Evolutionary conservation across 2,888 invertebrate genomes (phyloP), one percentile per base, ranked within the genome.

Genomic region (Pyrrhia umbra): DNA sequence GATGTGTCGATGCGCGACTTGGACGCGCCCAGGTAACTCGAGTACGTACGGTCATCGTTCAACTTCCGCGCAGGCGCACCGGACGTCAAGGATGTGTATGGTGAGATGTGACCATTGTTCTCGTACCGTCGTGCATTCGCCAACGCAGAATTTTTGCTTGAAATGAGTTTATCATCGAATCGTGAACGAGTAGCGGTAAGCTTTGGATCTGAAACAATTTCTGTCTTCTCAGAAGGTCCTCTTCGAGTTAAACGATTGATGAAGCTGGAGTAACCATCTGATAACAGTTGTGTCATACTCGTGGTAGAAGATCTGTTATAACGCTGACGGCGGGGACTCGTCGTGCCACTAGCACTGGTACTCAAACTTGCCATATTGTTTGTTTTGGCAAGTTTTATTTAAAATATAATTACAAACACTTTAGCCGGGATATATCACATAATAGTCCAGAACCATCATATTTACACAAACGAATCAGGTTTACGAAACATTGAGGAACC

Each of bases 181-280:
- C 93, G 90, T 47, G 88, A 85, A 47, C 93, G 88, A 15, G 88
- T 84, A 18, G 89, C 71, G 27, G 85, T 82, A 39, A 93, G 80
- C 65, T 94, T 94, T 9, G 88, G 77, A 61, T 94, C 92, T 39
- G 88, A 80, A 57, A 87, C 73, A 68, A 92, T 90, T 85, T 96
- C 96, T 77, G 93, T 92, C 90, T 96, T 96, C 91, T 96, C 96
- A 52, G 97, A 97, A 40, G 97, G 97, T 50, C 97, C 97, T 69
- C 98, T 96, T 73, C 97, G 96, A 34, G 97, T 97, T 83, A 98
- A 95, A 77, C 98, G 96, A 88, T 98, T 98, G 83, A 98, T 96
- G 78, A 98, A 95, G 92, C 96, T 98, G 85, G 97, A 97, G 92
- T 98, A 98, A 81, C 98, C 98, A 89, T 98, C 98, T 80, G 97